These are phyloP conservation scores for Myiozetetes cayanensis DNA, from an alignment of 2,113 vertebrate genomes.

Conservation along the genomic window DNA sequence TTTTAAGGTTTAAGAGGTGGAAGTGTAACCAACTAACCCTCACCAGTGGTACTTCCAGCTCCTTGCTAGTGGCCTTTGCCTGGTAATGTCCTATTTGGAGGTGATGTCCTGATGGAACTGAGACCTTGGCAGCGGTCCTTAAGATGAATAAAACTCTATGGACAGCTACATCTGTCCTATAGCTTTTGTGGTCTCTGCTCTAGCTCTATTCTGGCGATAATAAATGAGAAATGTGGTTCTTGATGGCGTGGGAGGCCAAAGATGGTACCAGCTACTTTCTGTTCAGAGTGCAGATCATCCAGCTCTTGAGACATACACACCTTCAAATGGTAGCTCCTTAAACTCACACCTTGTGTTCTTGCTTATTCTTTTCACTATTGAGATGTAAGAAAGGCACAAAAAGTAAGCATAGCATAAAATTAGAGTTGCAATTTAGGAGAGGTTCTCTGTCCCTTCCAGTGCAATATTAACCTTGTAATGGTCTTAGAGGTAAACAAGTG, in stretches of 20 bases:
- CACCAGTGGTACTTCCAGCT: not conserved
- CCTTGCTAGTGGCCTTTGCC: not conserved
- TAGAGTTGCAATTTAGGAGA: not conserved
- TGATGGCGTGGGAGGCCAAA: not conserved
- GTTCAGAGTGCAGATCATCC: not conserved
- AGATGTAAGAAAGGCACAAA: not conserved
- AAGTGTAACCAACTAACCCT: not conserved
- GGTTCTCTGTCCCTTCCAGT: not conserved
- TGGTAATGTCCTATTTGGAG: not conserved
- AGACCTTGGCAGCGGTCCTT: not conserved
- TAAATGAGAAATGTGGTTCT: not conserved
- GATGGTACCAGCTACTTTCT: not conserved
- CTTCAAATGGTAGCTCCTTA: not conserved
- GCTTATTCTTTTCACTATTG: not conserved
- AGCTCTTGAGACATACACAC: not conserved
- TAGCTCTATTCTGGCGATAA: not conserved
- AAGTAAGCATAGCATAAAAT: not conserved
- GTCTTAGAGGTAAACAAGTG: not conserved
- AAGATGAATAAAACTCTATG: accelerated
- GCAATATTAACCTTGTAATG: conserved; percentile 11
- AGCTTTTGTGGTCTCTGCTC: not conserved
- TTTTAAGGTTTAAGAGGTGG: not conserved
- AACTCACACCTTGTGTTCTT: not conserved
- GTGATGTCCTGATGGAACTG: not conserved
- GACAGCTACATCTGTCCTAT: not conserved